Percentiles rank a stretch among this genome's conserved stretches.
Conservation (phyloP, 1,140 invertebrate genomes). For the Pentalonia nigronervosa region DNA sequence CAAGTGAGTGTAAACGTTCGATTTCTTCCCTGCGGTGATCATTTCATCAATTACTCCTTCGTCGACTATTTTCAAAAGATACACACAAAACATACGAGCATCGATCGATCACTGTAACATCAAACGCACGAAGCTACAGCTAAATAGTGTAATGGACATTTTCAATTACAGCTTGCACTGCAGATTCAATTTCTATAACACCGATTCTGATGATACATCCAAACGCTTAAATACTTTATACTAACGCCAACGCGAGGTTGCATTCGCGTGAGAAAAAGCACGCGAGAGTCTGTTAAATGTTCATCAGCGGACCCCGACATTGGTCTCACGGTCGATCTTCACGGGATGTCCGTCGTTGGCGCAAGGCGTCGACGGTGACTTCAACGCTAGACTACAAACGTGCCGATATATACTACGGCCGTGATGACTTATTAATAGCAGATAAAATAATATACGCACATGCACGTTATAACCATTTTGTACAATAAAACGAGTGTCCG, state of each 20-base stretch:
- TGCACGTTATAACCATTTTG: not conserved
- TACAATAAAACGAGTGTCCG: not conserved
- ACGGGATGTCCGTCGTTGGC: not conserved
- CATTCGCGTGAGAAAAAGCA: conserved; percentile 29
- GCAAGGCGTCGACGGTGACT: not conserved
- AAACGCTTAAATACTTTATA: not conserved
- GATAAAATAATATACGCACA: not conserved
- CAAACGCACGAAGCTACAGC: not conserved
- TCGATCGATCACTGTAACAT: not conserved
- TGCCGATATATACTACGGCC: conserved; percentile 25
- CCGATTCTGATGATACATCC: not conserved
- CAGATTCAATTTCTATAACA: not conserved
- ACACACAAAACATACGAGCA: not conserved
- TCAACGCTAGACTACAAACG: conserved; percentile 51
- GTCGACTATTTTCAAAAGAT: not conserved
- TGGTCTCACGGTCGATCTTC: conserved; percentile 29
- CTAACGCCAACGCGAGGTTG: no score
- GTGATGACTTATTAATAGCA: conserved; percentile 34
- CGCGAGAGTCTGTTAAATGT: conserved; percentile 42
- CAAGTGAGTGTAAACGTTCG: not conserved
- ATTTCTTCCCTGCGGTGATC: not conserved
- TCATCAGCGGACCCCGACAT: not conserved
- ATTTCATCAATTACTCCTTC: not conserved
- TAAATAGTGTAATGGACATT: not conserved
- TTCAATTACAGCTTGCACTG: not conserved